Percentiles rank a stretch among this genome's conserved stretches.
Evolutionary conservation across 2,113 vertebrate genomes (phyloP).

Genomic region (Mugil cephalus): DNA sequence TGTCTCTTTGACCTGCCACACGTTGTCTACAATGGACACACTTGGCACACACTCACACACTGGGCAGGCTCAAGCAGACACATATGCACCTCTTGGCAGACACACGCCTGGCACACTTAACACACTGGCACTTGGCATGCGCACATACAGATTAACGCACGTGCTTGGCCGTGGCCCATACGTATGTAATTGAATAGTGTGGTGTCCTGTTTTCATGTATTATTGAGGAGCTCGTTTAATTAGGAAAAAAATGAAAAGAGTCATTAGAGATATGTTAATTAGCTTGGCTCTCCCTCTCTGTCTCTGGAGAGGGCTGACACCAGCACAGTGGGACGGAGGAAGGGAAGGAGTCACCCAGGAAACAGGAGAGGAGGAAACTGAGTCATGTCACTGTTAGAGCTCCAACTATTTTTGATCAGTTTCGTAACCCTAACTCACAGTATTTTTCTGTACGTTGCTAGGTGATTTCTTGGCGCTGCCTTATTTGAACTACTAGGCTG

Average conservation of each 20-base stretch:
- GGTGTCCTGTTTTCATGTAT: conserved; percentile 86
- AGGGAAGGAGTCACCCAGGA: conserved; percentile 26
- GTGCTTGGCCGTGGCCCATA: conserved; percentile 76
- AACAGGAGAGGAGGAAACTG: conserved; percentile 41
- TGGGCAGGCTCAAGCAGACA: conserved; percentile 54
- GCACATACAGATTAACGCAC: conserved; percentile 69
- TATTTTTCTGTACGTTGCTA: not conserved
- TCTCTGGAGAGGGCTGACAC: conserved; percentile 77
- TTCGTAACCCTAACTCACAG: not conserved
- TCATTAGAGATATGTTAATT: conserved; percentile 88
- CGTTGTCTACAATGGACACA: conserved; percentile 61
- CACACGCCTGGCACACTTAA: conserved; percentile 70
- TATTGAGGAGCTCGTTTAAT: conserved; percentile 87
- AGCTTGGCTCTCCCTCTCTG: conserved; percentile 71
- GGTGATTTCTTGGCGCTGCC: conserved; percentile 11
- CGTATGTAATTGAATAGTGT: conserved; percentile 83
- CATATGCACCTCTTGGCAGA: conserved; percentile 74
- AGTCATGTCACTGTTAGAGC: conserved; percentile 39
- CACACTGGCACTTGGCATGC: conserved; percentile 70
- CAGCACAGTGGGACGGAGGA: conserved; percentile 42
- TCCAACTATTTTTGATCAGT: conserved; percentile 11
- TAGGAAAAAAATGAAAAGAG: conserved; percentile 86
- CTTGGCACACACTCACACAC: conserved; percentile 61
- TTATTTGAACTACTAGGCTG: conserved; percentile 26
- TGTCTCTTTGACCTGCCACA: conserved; percentile 62